Conservation (phyloP, 1,140 invertebrate genomes). For the Meloidogyne chitwoodi region DNA sequence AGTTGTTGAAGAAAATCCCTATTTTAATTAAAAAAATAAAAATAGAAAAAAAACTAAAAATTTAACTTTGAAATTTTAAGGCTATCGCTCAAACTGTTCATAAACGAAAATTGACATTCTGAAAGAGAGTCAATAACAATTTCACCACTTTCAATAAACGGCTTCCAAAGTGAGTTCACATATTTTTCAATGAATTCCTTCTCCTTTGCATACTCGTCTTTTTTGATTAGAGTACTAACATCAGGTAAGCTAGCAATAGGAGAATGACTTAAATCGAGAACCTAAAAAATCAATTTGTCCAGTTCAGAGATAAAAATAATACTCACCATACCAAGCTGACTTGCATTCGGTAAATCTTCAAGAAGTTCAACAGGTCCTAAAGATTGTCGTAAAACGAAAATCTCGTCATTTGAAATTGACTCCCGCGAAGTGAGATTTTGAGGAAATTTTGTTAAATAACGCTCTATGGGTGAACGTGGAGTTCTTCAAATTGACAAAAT, state of each 20-base stretch:
- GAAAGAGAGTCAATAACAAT: neutral
- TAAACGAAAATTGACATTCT: neutral
- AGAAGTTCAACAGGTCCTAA: neutral
- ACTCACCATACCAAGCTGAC: conserved; percentile 14
- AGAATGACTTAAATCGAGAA: conserved; percentile 5
- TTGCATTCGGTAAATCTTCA: conserved; percentile 17
- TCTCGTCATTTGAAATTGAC: conserved; percentile 4
- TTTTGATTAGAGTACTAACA: neutral
- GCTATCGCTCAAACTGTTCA: neutral
- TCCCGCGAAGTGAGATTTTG: conserved; percentile 5
- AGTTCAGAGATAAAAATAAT: neutral
- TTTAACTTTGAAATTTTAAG: neutral
- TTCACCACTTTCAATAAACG: neutral
- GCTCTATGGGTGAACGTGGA: neutral
- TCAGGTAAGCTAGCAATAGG: neutral
- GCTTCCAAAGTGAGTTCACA: neutral
- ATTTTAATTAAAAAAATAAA: neutral
- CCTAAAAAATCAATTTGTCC: neutral
- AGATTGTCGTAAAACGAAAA: neutral
- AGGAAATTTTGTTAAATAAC: conserved; percentile 12
- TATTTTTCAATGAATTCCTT: neutral
- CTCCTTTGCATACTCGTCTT: neutral
- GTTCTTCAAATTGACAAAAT: neutral
- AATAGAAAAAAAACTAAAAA: neutral
- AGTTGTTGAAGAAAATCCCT: neutral